These are phyloP conservation scores for Drosophila prolongata DNA, from an alignment of 2,888 invertebrate genomes.

Conservation along the genomic window DNA sequence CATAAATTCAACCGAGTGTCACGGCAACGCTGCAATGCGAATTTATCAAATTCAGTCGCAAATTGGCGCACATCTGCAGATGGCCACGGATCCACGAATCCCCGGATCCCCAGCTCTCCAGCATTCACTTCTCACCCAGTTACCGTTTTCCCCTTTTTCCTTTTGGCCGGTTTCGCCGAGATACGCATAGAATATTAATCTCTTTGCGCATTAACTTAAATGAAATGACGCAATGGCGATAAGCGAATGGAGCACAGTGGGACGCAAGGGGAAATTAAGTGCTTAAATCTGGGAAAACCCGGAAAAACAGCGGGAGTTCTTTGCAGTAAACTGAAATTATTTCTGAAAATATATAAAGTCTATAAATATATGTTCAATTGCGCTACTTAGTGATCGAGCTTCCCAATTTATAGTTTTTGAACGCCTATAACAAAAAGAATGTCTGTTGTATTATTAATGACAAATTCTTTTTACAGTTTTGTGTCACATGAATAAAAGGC, in stretches of 20 bases:
- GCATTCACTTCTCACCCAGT: conserved; percentile 26
- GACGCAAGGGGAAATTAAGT: background rate
- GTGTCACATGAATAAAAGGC: too few relatives aligned
- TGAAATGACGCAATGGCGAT: conserved; percentile 72
- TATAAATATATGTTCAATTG: too few relatives aligned
- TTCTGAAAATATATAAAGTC: too few relatives aligned
- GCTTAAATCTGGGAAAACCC: background rate
- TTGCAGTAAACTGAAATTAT: background rate
- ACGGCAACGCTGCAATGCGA: conserved; percentile 76
- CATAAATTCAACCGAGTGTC: conserved; percentile 82
- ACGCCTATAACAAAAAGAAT: too few relatives aligned
- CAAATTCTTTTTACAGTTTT: too few relatives aligned
- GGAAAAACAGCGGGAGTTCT: background rate
- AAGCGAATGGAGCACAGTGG: conserved; percentile 59
- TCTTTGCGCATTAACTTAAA: conserved; percentile 73
- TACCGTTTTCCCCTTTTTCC: conserved; percentile 27
- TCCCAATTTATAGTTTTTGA: too few relatives aligned
- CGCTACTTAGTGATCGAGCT: too few relatives aligned
- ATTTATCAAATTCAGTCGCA: conserved; percentile 81
- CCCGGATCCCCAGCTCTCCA: conserved; percentile 32
- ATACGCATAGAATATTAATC: conserved; percentile 81
- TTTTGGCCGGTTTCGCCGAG: conserved; percentile 48
- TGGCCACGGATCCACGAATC: conserved; percentile 50
- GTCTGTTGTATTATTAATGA: too few relatives aligned
- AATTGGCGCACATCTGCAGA: conserved; percentile 78